Evolutionary conservation across 2,113 vertebrate genomes (phyloP), one percentile per base, ranked within the genome.

Genomic region (Sus scrofa): DNA sequence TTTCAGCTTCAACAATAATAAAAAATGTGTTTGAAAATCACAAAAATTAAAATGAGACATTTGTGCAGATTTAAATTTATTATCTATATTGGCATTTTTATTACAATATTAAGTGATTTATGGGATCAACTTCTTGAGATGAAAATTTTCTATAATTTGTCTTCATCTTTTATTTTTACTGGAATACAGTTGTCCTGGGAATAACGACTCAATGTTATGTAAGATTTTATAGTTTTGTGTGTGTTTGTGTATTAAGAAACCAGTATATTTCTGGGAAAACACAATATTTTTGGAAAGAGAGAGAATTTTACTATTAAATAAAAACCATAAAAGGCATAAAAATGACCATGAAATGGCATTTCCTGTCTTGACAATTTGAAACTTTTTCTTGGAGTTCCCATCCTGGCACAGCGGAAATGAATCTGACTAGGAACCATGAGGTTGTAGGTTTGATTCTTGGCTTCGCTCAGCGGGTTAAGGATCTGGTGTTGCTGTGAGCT

Each of bases 111-210:
- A 96, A 84, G 26, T 92, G 44, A 67, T 60, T 67, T 68, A 71
- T 71, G 50, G n/a, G 30, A 63, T 89, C 30, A 71, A 63, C 24
- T 87, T 92, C 32, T 78, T 75, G 12, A 86, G 22, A 32, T 94
- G 16, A 78, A 65, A 16, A 32, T 67, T 88, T 32, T 81, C 34
- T 87, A 34, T 87, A 39, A 79, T 79, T 82, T 92, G 27, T 34
- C 34, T n/a, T 95, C 12, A 89, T 89, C 34, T 77, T 85, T 70
- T 60, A 74, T 73, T 97, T 97, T 84, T 94, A 86, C 22, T 86
- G 71, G 56, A 93, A 58, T 62, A 52, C 16, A 84, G 13, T 27
- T 88, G 22, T 56, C 7, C 32, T 84, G 32, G 7, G 32, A 39
- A 44, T 60, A 79, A 75, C 85, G 39, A 87, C 8, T 92, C 14